Base-by-base conservation (phyloP, 2,797 vertebrate species). In the Eremophila alpestris region DNA sequence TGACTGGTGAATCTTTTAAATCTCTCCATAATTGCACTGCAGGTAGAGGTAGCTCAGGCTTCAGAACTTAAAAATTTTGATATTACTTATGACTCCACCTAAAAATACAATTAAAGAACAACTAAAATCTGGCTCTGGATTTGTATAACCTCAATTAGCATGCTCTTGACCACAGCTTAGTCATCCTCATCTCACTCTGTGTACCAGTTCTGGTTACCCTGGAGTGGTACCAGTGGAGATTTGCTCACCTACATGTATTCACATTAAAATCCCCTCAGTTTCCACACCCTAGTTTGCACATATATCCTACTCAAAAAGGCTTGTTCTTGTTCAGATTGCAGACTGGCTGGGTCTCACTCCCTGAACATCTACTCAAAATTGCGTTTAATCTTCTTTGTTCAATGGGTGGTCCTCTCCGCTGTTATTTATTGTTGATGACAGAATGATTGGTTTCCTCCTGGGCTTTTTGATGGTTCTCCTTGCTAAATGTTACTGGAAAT, bases 391-490 rank as follows among this genome's bases (percentile, higher is more conserved):
- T 80, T 64, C 68, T 76, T 63, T 76, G 29, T 84, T 92, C 27
- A 3, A 17, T 74, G 80, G n/a, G 63, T 95, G 80, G 68, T 90
- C 74, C 11, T 41, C 41, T 56, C 36, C 29, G 60, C 49, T n/a
- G 34, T 73, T 84, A 90, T 94, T 94, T 67, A 84, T 90, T 76
- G 2, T 26, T 76, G 67, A 79, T 16, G 86, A 89, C 70, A 93
- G 88, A 89, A 79, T 70, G 32, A 82, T 87, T 82, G 13, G 21
- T 84, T 96, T 92, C 68, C 83, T 93, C 29, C 77, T 82, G 77
- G 80, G 55, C 23, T 82, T 94, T 95, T 76, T 77, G 56, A 59
- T 60, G 29, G 4, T 74, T 83, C 62, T 82, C 29, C 32, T 83
- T 69, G 16, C 17, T 90, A 82, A 90, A 90, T 24, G 5, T 26